Base-by-base conservation (phyloP, 2,113 vertebrate species). In the Ciconia maguari region DNA sequence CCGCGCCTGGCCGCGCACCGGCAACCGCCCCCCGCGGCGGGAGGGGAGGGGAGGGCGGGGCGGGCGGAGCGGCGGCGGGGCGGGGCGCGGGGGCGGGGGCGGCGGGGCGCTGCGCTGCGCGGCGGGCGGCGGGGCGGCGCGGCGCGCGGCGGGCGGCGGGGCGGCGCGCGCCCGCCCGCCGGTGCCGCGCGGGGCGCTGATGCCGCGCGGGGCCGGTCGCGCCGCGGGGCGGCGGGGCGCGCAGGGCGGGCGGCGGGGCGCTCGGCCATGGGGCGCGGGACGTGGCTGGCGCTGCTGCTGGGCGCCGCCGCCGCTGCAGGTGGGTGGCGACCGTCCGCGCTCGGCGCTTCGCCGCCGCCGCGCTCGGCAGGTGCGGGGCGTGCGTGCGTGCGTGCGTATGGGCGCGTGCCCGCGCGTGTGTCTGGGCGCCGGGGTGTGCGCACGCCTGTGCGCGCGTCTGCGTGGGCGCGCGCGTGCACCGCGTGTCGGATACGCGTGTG, bases 261-360 rank as follows among this genome's bases (percentile, higher is more conserved):
- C 84, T 83, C 90, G 93, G 91, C 95, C 96, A 98, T 97, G 98
- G 96, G 97, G 95, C 87, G 89, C 96, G 90, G 95, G 46, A 34
- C 44, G 68, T 69, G 92, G 88, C 81, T 91, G 89, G 94, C 93
- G 90, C 93, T 92, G 57, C 64, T 91, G 90, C 80, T 97, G 91
- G 89, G 94, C 89, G 97, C 93, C 93, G 95, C 95, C 30, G 74
- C 97, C 78, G 97, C 95, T 94, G 97, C 98, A 98, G 98, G 98
- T 98, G 96, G 97, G 98, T 98, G 90, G 92, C 61, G 91, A 82
- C 95, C 62, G 74, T 30, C 77, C 89, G 89, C 42, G 41, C 41
- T 42, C 41, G 41, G 41, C 41, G 41, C 36, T 36, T 36, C 89
- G 97, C 93, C 93, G 95, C 95, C 30, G 74, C 97, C 78, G 89